Evolutionary conservation across 2,888 invertebrate genomes (phyloP).

Genomic region (Eupelmus urozonus): DNA sequence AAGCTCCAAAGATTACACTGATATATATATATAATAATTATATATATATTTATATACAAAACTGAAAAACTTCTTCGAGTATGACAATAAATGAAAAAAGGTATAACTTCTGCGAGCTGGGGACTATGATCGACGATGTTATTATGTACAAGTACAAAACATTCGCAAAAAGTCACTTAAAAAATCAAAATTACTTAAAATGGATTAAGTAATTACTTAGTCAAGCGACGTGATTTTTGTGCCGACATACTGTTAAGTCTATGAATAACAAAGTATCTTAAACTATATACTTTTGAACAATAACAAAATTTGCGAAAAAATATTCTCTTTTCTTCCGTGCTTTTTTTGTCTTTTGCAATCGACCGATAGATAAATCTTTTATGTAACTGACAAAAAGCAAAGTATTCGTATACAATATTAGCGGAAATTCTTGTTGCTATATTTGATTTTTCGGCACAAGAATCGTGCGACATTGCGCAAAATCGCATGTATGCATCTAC

Average conservation of each 20-base stretch:
- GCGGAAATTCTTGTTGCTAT: slow-evolving; percentile 4
- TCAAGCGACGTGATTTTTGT: slow-evolving; percentile 54
- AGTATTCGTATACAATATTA: slow-evolving; percentile 18
- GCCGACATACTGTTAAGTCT: slow-evolving; percentile 34
- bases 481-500: slow-evolving; percentile 51
- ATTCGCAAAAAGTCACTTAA: slow-evolving; percentile 55
- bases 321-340: slow-evolving; percentile 3
- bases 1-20: slow-evolving; percentile 66
- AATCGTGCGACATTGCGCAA: slow-evolving; percentile 35
- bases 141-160: slow-evolving; percentile 65
- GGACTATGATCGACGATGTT: slow-evolving; percentile 60
- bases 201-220: slow-evolving; percentile 48
- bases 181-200: slow-evolving; percentile 50
- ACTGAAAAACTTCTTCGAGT: slow-evolving; percentile 57
- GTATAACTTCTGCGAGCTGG: slow-evolving; percentile 62
- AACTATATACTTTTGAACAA: slow-evolving; percentile 39
- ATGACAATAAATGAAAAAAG: slow-evolving; percentile 66
- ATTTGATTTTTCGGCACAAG: slow-evolving; percentile 46
- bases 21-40: slow-evolving; percentile 46
- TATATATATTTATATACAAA: slow-evolving; percentile 53
- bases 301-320: slow-evolving; percentile 53
- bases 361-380: slow-evolving; percentile 19
- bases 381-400: slow-evolving; percentile 27
- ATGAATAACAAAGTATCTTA: slow-evolving; percentile 48
- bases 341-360: slow-evolving; percentile 2